Evolutionary conservation across 2,797 vertebrate genomes (phyloP).

Genomic region (Anolis apletophallus): DNA sequence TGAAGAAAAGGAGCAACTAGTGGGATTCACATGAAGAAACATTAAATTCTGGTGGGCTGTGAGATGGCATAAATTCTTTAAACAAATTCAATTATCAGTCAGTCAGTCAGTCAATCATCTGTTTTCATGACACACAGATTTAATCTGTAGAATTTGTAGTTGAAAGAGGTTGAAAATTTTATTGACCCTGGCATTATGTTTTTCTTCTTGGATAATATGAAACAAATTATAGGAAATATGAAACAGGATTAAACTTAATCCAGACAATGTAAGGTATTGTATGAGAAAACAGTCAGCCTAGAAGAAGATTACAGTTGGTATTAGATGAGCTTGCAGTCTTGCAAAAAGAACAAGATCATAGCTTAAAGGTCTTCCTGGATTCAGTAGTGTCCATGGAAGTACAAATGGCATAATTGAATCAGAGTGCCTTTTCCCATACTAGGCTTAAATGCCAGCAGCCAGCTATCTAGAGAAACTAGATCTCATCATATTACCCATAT

Average conservation of each 20-base stretch:
- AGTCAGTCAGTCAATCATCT: too few species aligned
- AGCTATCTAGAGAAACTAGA: neutral
- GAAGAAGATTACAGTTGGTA: neutral
- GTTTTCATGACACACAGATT: too few species aligned
- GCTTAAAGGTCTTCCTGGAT: neutral
- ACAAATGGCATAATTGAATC: neutral
- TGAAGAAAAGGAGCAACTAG: neutral
- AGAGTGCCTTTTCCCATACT: neutral
- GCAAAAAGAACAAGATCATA: neutral
- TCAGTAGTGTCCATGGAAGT: neutral
- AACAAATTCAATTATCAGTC: too few species aligned
- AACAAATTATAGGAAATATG: neutral
- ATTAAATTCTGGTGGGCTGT: neutral
- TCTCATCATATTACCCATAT: neutral
- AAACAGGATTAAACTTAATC: neutral
- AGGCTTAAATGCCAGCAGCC: neutral
- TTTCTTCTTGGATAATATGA: neutral
- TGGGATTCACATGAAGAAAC: neutral
- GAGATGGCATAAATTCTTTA: too few species aligned
- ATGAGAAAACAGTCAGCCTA: neutral
- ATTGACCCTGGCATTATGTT: too few species aligned
- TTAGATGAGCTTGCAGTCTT: neutral
- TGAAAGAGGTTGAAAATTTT: neutral
- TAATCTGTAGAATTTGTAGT: neutral
- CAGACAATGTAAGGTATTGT: too few species aligned